Percentiles rank a stretch among this genome's conserved stretches.
Evolutionary conservation across 2,797 vertebrate genomes (phyloP).

Genomic region (Paratrypauchen microcephalus): DNA sequence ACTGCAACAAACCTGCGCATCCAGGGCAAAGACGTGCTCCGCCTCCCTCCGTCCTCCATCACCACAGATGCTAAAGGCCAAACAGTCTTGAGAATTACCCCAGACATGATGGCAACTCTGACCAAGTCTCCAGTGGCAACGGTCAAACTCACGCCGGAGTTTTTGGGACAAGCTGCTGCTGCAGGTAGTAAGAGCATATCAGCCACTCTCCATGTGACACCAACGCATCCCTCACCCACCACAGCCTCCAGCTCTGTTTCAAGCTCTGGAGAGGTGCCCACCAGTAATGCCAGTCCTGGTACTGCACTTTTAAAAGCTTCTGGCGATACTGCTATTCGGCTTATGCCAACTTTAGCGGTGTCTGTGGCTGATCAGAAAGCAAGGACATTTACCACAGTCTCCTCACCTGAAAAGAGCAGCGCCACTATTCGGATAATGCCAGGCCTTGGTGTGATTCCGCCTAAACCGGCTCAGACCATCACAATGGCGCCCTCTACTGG

Average conservation of each 20-base stretch:
- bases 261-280: slow-evolving; percentile 73
- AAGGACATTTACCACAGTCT: slow-evolving; percentile 79
- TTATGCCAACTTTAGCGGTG: slow-evolving; percentile 94
- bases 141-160: slow-evolving; percentile 95
- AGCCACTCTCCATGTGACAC: slow-evolving; percentile 88
- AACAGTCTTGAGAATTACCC: slow-evolving; percentile 95
- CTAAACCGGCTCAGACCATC: slow-evolving; percentile 89
- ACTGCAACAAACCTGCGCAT: slow-evolving; percentile 93
- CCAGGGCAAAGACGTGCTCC: slow-evolving; percentile 95
- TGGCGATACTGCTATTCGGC: slow-evolving; percentile 84
- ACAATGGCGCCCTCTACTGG: slow-evolving; percentile 81
- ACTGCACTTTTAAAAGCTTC: slow-evolving; percentile 84
- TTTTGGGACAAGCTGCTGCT: slow-evolving; percentile 78
- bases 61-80: slow-evolving; percentile 96
- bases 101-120: slow-evolving; percentile 99
- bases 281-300: slow-evolving; percentile 65
- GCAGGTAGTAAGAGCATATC: slow-evolving; percentile 87
- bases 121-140: slow-evolving; percentile 94
- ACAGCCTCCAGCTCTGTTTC: slow-evolving; percentile 52
- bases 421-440: slow-evolving; percentile 95
- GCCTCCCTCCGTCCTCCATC: slow-evolving; percentile 93
- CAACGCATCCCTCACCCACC: slow-evolving; percentile 67
- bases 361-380: slow-evolving; percentile 89
- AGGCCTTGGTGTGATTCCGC: slow-evolving; percentile 90
- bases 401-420: slow-evolving; percentile 84